Conservation (phyloP, 2,113 vertebrate genomes). For the Danio rerio region GRCz12tu NC_133184.1:10026001-10026500, state of each 20-base stretch:
- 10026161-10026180: slow-evolving; percentile 75
- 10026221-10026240: not conserved
- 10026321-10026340: slow-evolving; percentile 74
- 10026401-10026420: slow-evolving; percentile 71
- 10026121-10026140: slow-evolving; percentile 60
- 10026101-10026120: slow-evolving; percentile 46
- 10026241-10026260: not conserved
- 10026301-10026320: slow-evolving; percentile 80
- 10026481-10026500: not conserved
- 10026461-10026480: not conserved
- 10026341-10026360: slow-evolving; percentile 80
- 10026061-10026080: slow-evolving; percentile 60
- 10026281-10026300: slow-evolving; percentile 62
- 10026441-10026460: slow-evolving; percentile 47
- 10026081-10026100: slow-evolving; percentile 62
- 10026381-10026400: slow-evolving; percentile 87
- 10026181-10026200: slow-evolving; percentile 17
- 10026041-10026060: slow-evolving; percentile 54
- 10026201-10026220: not conserved
- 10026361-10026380: slow-evolving; percentile 86
- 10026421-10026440: slow-evolving; percentile 88
- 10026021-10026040: slow-evolving; percentile 7
- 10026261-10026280: slow-evolving; percentile 49
- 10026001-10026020: slow-evolving; percentile 25
- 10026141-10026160: slow-evolving; percentile 66